Evolutionary conservation across 2,797 vertebrate genomes (phyloP), one percentile per base, ranked within the genome.

Genomic region (Sebastes dallii): DNA sequence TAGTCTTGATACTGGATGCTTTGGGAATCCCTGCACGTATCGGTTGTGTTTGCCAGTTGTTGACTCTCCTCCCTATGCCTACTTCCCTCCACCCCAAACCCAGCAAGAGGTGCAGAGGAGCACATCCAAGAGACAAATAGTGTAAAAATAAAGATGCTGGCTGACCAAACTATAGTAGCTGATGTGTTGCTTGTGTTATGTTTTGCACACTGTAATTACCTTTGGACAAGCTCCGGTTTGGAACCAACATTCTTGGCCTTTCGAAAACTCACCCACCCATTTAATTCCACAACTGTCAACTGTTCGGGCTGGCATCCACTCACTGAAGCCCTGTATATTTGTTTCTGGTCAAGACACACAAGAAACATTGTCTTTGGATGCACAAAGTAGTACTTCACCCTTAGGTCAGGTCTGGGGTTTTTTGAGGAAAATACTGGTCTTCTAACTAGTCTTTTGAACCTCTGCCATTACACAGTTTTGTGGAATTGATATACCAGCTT

Each of bases 1-100:
- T 90, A 87, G 89, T 84, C 83, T 76, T 89, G 81, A 92, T 86
- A 88, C 77, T n/a, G 88, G 91, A 91, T 89, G 86, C 81, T 85
- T 84, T 91, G 81, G 90, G 89, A 91, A 89, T 89, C 88, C 87
- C 87, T 90, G 76, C 80, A 75, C 78, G 24, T 68, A 90, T 78
- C 32, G 50, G 70, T 80, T 88, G 75, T 73, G 76, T 78, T 82
- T 81, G 58, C 32, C 30, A 56, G 78, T 84, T 87, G 79, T 70
- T 79, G 80, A 80, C 76, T 88, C 81, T 78, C 56, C 54, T 75
- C 32, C 42, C 62, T 24, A 36, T 50, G 30, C 20, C 34, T 32
- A 46, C 77, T 68, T 65, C 66, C 50, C 29, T 14, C 50, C 8
- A 34, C 14, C 50, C 56, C 50, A 34, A 66, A 64, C 61, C 73